A percentile compares a stretch with the other conserved stretches of the same genome.
Conservation (phyloP, 2,888 invertebrate species). For the Julus scandinavius region DNA sequence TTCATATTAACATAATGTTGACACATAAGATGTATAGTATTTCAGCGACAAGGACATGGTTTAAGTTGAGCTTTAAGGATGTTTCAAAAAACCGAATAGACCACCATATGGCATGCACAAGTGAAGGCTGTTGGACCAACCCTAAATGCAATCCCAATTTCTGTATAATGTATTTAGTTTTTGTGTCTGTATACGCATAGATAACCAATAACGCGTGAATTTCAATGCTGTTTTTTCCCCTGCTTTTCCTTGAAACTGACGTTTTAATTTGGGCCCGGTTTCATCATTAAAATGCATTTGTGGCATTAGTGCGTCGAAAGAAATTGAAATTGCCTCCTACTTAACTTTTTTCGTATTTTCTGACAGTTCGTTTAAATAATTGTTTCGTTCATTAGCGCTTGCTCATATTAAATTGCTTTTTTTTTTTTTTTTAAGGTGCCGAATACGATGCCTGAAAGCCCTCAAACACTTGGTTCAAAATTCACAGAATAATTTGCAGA, state of each 20-base stretch:
- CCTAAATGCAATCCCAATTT: neutral
- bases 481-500: slow-evolving; percentile 48
- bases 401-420: neutral
- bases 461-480: slow-evolving; percentile 9
- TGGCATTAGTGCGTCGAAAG: neutral
- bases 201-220: neutral
- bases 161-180: neutral
- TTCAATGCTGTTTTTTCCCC: neutral
- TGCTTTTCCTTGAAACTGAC: neutral
- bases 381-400: neutral
- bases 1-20: too few species aligned
- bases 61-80: neutral
- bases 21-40: neutral
- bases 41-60: too few species aligned
- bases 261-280: neutral
- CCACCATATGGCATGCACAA: neutral
- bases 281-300: neutral
- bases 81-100: neutral
- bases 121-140: neutral
- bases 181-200: neutral
- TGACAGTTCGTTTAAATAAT: slow-evolving; percentile 7
- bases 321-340: neutral
- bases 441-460: neutral
- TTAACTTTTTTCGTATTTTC: neutral
- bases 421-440: slow-evolving; percentile 31